A percentile compares a stretch with the other conserved stretches of the same genome.
phyloP scores from a whole-genome alignment of 1,140 invertebrate genomes.

The Pectinophora gossypiella region DNA sequence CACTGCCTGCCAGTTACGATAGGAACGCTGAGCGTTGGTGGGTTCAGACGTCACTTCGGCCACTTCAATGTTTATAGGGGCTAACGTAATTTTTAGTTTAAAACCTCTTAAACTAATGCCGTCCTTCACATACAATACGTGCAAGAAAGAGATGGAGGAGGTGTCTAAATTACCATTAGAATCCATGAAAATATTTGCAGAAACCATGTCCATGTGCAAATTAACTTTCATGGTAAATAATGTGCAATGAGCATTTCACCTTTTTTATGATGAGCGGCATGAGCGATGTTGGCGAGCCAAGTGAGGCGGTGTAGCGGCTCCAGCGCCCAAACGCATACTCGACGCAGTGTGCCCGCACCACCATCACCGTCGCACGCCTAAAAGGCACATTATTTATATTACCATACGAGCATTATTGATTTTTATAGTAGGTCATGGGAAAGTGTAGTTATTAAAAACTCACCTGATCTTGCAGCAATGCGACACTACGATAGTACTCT shows the following conservation, averaged over 20 bases:
- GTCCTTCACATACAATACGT: too few species aligned
- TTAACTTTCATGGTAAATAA: too few species aligned
- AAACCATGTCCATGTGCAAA: too few species aligned
- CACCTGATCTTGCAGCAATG: constrained; percentile 90
- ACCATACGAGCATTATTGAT: neutral
- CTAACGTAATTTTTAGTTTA: too few species aligned
- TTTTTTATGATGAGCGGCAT: constrained; percentile 87
- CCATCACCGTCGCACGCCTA: constrained; percentile 60
- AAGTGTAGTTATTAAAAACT: constrained; percentile 1
- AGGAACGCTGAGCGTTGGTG: too few species aligned
- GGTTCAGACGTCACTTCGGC: too few species aligned
- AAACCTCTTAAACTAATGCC: too few species aligned
- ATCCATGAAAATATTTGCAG: too few species aligned
- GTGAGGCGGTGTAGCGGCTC: constrained; percentile 88
- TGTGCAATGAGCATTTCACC: constrained; percentile 58
- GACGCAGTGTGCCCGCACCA: constrained; percentile 83
- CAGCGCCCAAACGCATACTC: constrained; percentile 87
- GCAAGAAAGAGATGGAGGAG: too few species aligned
- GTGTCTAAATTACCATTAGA: too few species aligned
- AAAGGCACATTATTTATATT: constrained; percentile 6
- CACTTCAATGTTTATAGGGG: too few species aligned
- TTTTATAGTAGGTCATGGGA: neutral
- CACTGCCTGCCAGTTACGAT: too few species aligned
- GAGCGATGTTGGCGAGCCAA: constrained; percentile 87
- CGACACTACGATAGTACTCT: constrained; percentile 92